phyloP scores from a whole-genome alignment of 1,140 invertebrate species.

The Tetramorium parvispinum region DNA sequence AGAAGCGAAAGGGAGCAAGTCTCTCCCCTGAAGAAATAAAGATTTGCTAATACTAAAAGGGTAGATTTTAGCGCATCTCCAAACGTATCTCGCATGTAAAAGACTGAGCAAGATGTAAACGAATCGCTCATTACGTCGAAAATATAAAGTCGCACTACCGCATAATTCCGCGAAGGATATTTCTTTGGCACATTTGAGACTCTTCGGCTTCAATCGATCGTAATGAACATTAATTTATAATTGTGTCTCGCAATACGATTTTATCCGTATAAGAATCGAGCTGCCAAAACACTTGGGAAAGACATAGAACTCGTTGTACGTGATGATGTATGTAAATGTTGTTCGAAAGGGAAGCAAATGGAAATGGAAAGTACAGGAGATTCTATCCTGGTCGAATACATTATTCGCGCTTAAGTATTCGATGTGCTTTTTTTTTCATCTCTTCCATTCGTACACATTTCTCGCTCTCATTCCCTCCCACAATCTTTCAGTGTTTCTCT shows the following conservation, averaged over 20 bases:
- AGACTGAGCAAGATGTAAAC: neutral
- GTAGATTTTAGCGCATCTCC: neutral
- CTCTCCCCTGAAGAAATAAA: neutral
- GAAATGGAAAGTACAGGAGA: slow-evolving; percentile 60
- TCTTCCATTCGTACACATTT: slow-evolving; percentile 31
- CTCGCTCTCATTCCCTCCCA: slow-evolving; percentile 1
- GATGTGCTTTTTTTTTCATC: slow-evolving; percentile 52
- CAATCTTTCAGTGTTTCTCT: slow-evolving; percentile 29
- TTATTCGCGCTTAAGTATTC: slow-evolving; percentile 60
- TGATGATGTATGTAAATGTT: slow-evolving; percentile 35
- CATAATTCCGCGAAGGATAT: neutral
- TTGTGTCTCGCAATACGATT: slow-evolving; percentile 18
- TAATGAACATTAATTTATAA: slow-evolving; percentile 51
- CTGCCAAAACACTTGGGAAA: slow-evolving; percentile 49
- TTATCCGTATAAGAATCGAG: slow-evolving; percentile 42
- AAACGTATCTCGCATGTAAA: neutral
- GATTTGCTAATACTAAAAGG: neutral
- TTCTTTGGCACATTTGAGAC: slow-evolving; percentile 49
- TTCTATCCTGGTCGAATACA: slow-evolving; percentile 54
- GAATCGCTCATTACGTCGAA: neutral
- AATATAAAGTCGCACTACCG: neutral
- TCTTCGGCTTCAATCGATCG: slow-evolving; percentile 37
- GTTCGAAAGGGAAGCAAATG: slow-evolving; percentile 57
- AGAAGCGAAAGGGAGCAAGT: neutral
- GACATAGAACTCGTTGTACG: slow-evolving; percentile 54